Evolutionary conservation across 2,797 vertebrate genomes (phyloP), one percentile per base, ranked within the genome.

Genomic region (Megalops cyprinoides): DNA sequence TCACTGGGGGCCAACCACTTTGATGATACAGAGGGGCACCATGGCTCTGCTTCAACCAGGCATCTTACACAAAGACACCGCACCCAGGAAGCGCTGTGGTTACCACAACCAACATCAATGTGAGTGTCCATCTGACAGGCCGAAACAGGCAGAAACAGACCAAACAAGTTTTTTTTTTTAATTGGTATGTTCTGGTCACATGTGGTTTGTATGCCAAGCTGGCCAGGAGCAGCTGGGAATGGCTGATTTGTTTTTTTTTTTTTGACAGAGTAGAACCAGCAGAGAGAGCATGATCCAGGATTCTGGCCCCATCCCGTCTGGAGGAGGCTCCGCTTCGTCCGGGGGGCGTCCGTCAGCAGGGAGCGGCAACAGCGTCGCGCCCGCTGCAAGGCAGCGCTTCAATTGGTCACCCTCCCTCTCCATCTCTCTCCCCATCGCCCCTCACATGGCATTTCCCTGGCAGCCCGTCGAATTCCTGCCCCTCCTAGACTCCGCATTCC

Each of bases 21-120:
- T 94, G 94, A 88, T 94, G 92, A 93, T 93, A 94, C 94, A 91
- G 94, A 94, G 91, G 92, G 93, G 91, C 92, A 93, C 92, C 91
- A 94, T 92, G 93, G 92, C 92, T 92, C 91, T 91, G 90, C 90
- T 90, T 88, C 84, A 4, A 10, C 10, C 10, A 48, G 46, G 4
- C 46, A 10, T 48, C 46, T 48, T 48, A 56, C 53, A 56, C 14
- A 56, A 56, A 12, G 69, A 73, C 69, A 23, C 31, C 8, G 18
- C 1, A 39, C 23, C 44, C 31, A 46, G 42, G 42, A 48, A n/a
- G 37, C 1, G 42, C n/a, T 1, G 23, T 39, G 37, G 73, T 46
- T n/a, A 51, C 67, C 34, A n/a, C 67, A 44, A 71, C 37, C 4
- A 4, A 10, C 10, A 42, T 23, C 37, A 3, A 37, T 12, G 25